Base-by-base conservation (phyloP, 2,888 invertebrate species). In the Idaea straminata region DNA sequence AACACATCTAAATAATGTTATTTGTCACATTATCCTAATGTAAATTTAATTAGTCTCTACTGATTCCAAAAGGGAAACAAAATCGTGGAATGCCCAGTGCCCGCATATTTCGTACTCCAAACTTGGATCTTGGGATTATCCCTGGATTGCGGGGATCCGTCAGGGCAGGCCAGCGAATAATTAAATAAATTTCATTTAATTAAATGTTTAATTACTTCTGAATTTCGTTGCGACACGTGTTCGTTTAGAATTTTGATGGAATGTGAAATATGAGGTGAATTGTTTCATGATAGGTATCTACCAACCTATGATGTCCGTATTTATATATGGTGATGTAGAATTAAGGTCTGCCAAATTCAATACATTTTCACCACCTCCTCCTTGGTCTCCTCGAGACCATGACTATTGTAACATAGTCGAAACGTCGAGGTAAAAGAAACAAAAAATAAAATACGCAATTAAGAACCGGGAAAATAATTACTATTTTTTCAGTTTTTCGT, bases 111-210 rank as follows among this genome's bases (percentile, higher is more conserved):
- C 47, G 47, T 47, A 4, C 47, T 47, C 47, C 47, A 47, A 47
- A 47, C 47, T 47, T 47, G 47, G 47, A 47, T 47, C 47, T 47
- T 47, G 47, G 47, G 47, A 47, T 47, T 47, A 47, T 47, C 47
- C 47, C 47, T 7, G 47, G 47, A 47, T 47, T 47, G 47, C 13
- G 4, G 47, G 47, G 47, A 47, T 47, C 47, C 47, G 47, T 47
- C 47, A 47, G 47, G 47, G 47, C 47, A 47, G 47, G 47, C 47
- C 47, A 47, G 47, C 47, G 47, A 47, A 47, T 47, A 47, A 47
- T 47, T 47, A 47, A 47, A 47, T 47, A 47, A 47, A 47, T 47
- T 47, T 47, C 47, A 47, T 47, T 47, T 47, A 47, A 47, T 47
- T 47, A 47, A 47, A 47, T 47, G 47, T 47, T 47, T 13, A 47